Base-by-base conservation (phyloP, 30 jellyfish, hydroid and myxozoan species). In the Cassiopea andromeda region DNA sequence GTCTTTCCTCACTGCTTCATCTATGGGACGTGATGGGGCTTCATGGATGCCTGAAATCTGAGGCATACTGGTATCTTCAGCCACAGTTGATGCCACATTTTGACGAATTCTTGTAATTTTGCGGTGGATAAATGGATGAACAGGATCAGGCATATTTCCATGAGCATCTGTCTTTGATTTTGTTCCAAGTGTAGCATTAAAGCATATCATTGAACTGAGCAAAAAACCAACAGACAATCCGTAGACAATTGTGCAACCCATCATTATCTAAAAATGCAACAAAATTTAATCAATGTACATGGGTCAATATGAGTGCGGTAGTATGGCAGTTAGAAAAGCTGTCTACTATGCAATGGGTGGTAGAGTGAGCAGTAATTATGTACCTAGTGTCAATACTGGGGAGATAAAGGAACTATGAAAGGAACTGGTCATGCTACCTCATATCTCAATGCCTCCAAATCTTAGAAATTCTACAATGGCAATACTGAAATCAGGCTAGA, bases 171-270 rank as follows among this genome's bases (percentile, higher is more conserved):
- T 58, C 54, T 47, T 18, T 38, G 46, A 10, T 2, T 71, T 73
- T 43, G 81, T 75, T 18, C 47, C 73, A 57, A 16, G 57, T 1
- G 98, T 48, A 19, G 95, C 90, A 69, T 69, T 74, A 69, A 78
- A 10, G 49, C 91, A 73, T 59, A 80, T 49, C 0, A 89, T 76
- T 13, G 97, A 17, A 16, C 93, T 87, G 19, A 85, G 74, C 18
- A 88, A 46, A 66, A 89, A 82, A 57, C 94, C 69, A 8, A 93
- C 82, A 1, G 98, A 93, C 43, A 93, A 57, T 38, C 98, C 93
- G 58, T 93, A 93, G 82, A 88, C 82, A 87, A 93, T n/a, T 47
- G 95, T 92, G 76, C 98, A 93, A 7, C 98, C 91, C 66, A 17
- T 27, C 73, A 61, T 61, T 61, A 61, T 61, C 73, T 61, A 61